Conservation (phyloP, 2,797 vertebrate genomes). For the Prunella strophiata region DNA sequence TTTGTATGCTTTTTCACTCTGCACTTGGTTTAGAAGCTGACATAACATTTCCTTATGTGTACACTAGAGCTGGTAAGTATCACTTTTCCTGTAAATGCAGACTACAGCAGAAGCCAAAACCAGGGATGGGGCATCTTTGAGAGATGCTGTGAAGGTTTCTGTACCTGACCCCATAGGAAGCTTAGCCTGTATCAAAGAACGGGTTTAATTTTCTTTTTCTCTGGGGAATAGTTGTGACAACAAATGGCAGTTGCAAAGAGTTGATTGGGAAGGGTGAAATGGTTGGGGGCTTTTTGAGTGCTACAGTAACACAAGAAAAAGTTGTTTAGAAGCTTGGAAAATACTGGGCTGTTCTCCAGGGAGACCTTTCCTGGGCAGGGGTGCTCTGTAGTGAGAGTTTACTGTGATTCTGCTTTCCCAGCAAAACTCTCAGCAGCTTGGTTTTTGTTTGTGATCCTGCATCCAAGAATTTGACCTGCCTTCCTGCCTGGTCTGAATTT, state of each 20-base stretch:
- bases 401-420: background rate
- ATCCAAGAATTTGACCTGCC: background rate
- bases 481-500: background rate
- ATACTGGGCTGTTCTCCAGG: background rate
- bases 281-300: background rate
- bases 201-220: background rate
- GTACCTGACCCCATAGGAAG: background rate
- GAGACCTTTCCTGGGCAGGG: background rate
- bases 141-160: background rate
- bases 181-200: background rate
- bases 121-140: fast-evolving
- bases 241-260: background rate
- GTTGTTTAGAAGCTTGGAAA: background rate
- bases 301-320: background rate
- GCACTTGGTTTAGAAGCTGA: background rate
- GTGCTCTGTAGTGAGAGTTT: background rate
- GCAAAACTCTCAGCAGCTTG: background rate
- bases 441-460: background rate
- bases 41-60: background rate
- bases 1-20: background rate
- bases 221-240: background rate
- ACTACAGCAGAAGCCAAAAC: background rate
- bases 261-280: background rate
- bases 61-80: background rate
- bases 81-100: background rate